A percentile compares a stretch with the other conserved stretches of the same genome.
Evolutionary conservation across 2,797 vertebrate species (phyloP).

Genomic region (Anomalospiza imberbis): DNA sequence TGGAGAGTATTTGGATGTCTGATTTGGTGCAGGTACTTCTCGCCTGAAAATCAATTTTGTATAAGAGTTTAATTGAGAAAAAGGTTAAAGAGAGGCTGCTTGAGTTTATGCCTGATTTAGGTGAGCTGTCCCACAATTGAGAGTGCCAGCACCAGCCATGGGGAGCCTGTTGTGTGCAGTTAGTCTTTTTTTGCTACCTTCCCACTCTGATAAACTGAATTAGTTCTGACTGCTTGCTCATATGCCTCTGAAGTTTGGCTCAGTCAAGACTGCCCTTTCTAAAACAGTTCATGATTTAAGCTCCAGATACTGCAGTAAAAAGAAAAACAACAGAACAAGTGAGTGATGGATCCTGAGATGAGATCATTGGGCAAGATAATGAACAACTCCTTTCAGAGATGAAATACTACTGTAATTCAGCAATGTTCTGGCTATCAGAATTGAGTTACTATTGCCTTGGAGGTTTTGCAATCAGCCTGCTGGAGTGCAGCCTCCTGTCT

Average conservation of each 20-base stretch:
- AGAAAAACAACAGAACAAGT: not conserved
- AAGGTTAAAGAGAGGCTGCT: not conserved
- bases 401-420: constrained; percentile 16
- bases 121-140: not conserved
- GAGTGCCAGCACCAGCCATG: not conserved
- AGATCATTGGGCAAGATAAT: constrained; percentile 31
- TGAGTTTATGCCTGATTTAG: not conserved
- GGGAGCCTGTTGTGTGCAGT: not conserved
- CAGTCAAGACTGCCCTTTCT: not conserved
- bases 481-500: not conserved
- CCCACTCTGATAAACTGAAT: not conserved
- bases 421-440: not conserved
- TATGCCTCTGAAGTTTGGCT: not conserved
- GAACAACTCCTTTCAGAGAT: constrained; percentile 27
- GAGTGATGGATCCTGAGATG: constrained; percentile 17
- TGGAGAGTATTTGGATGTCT: not conserved
- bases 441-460: not conserved
- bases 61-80: not conserved
- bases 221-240: not conserved
- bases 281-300: not conserved
- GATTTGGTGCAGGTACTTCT: not conserved
- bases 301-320: not conserved
- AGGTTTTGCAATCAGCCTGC: not conserved
- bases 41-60: not conserved
- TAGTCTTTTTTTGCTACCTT: not conserved